Evolutionary conservation across 2,888 invertebrate species (phyloP).

Genomic region (Sipha maydis): DNA sequence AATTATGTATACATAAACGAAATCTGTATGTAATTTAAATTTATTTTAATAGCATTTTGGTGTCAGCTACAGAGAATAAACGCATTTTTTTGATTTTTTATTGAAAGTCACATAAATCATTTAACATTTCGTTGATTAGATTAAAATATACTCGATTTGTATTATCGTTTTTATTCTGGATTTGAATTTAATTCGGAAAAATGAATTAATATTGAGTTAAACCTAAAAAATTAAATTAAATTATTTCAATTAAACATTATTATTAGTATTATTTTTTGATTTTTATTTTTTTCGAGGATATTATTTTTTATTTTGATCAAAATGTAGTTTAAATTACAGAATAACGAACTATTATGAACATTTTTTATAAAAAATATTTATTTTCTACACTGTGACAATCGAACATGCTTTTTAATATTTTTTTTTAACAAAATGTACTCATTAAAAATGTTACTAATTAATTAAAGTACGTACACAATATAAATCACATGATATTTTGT

Average conservation of each 20-base stretch:
- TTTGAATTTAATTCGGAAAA: neutral
- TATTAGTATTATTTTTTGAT: neutral
- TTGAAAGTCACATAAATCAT: conserved; percentile 3
- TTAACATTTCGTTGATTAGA: neutral
- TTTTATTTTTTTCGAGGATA: neutral
- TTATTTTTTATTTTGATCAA: too few species aligned
- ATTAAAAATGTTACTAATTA: too few species aligned
- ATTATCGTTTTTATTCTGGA: neutral
- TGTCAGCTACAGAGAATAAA: conserved; percentile 33
- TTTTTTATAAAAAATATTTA: too few species aligned
- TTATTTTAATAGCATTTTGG: conserved; percentile 35
- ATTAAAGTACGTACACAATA: too few species aligned
- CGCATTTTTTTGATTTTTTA: conserved; percentile 14
- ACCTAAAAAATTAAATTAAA: neutral
- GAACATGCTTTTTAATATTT: too few species aligned
- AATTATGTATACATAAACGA: conserved; percentile 28
- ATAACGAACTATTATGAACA: too few species aligned
- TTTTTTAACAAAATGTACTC: too few species aligned
- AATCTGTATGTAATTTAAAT: conserved; percentile 19
- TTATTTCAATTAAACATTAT: neutral
- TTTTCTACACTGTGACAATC: too few species aligned
- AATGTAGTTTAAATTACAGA: too few species aligned
- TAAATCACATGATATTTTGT: too few species aligned
- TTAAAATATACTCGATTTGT: neutral
- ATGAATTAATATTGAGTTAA: neutral